Conservation (phyloP, 2,113 vertebrate species). For the Anthoscopus minutus region DNA sequence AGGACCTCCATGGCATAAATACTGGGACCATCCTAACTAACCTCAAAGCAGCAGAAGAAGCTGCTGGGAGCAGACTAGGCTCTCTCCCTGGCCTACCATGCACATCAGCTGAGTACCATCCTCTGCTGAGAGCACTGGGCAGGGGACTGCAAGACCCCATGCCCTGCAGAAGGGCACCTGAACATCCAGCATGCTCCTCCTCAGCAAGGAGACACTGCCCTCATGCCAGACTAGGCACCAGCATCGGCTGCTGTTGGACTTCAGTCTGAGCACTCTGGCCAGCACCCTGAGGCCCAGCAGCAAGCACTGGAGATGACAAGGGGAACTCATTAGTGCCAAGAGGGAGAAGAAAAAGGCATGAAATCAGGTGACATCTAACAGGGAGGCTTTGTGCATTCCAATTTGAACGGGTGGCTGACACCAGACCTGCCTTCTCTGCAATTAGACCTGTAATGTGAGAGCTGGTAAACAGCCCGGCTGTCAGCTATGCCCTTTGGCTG, state of each 20-base stretch:
- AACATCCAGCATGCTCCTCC: neutral
- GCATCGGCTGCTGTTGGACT: neutral
- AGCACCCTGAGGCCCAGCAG: neutral
- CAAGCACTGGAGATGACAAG: neutral
- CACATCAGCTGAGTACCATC: neutral
- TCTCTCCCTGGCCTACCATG: neutral
- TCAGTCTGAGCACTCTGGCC: neutral
- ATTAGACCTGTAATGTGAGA: conserved; percentile 52
- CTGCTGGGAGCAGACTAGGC: neutral
- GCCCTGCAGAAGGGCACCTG: neutral
- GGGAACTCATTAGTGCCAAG: neutral
- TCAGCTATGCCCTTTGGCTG: conserved; percentile 9
- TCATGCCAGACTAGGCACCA: neutral
- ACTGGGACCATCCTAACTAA: neutral
- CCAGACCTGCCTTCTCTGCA: conserved; percentile 19
- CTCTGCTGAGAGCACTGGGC: neutral
- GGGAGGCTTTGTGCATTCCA: neutral
- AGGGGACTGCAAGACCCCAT: neutral
- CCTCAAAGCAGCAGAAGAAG: neutral
- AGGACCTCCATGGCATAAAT: neutral
- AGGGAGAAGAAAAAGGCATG: conserved; percentile 7
- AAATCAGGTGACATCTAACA: neutral
- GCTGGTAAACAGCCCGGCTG: conserved; percentile 15
- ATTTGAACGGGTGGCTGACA: neutral
- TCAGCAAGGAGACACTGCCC: neutral